Conservation (phyloP, 2,113 vertebrate genomes). For the Malurus alboscapulatus region DNA sequence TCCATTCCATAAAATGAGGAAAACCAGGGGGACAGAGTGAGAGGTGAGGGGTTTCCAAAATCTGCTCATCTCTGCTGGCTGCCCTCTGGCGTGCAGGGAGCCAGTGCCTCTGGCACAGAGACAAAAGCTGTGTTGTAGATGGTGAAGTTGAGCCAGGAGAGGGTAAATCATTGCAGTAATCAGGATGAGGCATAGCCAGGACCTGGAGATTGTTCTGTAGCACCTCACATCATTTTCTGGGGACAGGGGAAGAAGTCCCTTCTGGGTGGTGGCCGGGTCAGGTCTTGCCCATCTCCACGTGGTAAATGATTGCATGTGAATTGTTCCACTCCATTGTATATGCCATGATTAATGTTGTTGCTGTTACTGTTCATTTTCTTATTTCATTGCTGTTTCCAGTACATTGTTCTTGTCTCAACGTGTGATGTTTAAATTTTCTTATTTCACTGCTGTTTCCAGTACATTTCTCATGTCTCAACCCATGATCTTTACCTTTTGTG, state of each 20-base stretch:
- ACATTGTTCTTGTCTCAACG: neutral
- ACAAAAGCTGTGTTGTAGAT: conserved; percentile 73
- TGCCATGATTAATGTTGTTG: neutral
- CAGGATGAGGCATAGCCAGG: neutral
- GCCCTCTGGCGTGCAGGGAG: conserved; percentile 52
- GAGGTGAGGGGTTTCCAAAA: neutral
- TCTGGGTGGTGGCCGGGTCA: too few species aligned
- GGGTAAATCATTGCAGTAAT: neutral
- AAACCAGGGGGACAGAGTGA: neutral
- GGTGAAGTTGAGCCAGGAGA: conserved; percentile 72
- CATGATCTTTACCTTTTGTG: neutral
- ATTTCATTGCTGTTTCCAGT: neutral
- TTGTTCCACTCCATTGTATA: neutral
- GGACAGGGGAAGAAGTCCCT: neutral
- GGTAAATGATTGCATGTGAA: neutral
- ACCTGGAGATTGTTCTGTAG: neutral
- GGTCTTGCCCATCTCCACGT: neutral
- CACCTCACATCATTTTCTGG: neutral
- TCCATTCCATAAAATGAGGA: neutral
- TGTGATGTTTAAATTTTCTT: neutral
- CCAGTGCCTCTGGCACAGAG: conserved; percentile 68
- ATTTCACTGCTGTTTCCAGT: neutral
- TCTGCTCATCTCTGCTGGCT: neutral
- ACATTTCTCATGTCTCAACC: neutral
- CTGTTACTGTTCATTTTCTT: neutral